These are phyloP conservation scores for Mastomys coucha DNA, from an alignment of 2,113 vertebrate species.

Conservation along the genomic window DNA sequence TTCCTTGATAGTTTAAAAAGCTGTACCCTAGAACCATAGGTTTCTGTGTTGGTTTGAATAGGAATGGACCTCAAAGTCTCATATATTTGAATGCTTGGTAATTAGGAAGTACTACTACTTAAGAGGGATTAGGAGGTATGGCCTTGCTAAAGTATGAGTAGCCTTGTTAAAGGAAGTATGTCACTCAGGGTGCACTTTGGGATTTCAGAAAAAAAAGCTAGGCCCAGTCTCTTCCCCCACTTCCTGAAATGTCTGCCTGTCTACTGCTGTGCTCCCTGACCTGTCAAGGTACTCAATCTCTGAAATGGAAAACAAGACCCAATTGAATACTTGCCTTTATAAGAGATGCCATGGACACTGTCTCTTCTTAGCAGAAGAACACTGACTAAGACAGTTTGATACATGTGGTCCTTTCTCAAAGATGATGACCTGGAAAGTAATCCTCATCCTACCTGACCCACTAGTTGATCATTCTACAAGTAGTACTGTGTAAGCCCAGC, in stretches of 20 bases:
- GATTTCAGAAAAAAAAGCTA: background rate
- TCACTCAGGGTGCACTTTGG: background rate
- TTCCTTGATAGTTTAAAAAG: background rate
- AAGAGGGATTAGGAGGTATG: background rate
- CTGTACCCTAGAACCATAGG: background rate
- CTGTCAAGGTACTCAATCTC: background rate
- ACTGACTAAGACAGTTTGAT: background rate
- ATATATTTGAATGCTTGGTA: background rate
- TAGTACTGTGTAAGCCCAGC: background rate
- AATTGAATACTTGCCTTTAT: background rate
- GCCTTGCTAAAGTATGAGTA: background rate
- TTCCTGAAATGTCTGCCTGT: background rate
- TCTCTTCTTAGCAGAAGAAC: background rate
- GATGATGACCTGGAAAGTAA: background rate
- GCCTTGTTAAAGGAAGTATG: background rate
- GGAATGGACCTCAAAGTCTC: background rate
- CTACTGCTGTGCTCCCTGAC: background rate
- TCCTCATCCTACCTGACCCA: background rate
- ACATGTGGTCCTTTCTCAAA: background rate
- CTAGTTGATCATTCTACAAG: constrained; percentile 29
- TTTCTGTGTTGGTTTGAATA: background rate
- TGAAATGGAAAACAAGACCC: background rate
- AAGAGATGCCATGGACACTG: too few relatives aligned
- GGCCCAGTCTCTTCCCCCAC: background rate
- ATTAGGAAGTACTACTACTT: background rate